phyloP scores from a whole-genome alignment of 2,113 vertebrate genomes.

The Pollachius pollachius region DNA sequence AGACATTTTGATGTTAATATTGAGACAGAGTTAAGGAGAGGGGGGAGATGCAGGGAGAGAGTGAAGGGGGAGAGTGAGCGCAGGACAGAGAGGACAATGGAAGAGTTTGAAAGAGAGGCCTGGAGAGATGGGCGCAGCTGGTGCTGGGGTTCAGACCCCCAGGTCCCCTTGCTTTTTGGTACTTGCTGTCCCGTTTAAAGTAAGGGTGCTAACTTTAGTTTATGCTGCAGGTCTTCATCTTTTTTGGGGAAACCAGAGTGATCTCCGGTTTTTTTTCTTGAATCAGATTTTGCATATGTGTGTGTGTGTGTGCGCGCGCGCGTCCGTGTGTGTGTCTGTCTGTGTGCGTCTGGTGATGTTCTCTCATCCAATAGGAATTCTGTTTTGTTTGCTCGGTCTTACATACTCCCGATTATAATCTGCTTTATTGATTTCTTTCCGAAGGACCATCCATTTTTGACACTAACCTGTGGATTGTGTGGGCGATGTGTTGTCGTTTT shows the following conservation, averaged over 20 bases:
- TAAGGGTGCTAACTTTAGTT: conserved; percentile 7
- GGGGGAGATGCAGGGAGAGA: conserved; percentile 34
- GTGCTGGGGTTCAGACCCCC: conserved; percentile 80
- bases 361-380: conserved; percentile 7
- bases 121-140: conserved; percentile 84
- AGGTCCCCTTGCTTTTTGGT: conserved; percentile 68
- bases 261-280: background rate
- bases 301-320: too few relatives aligned
- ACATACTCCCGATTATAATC: conserved; percentile 27
- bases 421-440: conserved; percentile 33
- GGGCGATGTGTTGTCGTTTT: conserved; percentile 43
- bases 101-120: conserved; percentile 44
- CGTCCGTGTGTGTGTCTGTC: too few relatives aligned
- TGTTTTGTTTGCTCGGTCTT: conserved; percentile 23
- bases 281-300: too few relatives aligned
- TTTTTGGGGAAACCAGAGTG: conserved; percentile 12
- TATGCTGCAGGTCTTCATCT: conserved; percentile 16
- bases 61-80: conserved; percentile 21
- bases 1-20: conserved; percentile 29
- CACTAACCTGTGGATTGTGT: conserved; percentile 51
- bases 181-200: conserved; percentile 38
- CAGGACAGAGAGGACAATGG: conserved; percentile 28
- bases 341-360: background rate
- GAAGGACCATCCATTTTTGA: conserved; percentile 38
- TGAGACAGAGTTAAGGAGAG: conserved; percentile 34